Evolutionary conservation across 1,140 invertebrate genomes (phyloP).

Genomic region (Eupristina koningsbergeri): DNA sequence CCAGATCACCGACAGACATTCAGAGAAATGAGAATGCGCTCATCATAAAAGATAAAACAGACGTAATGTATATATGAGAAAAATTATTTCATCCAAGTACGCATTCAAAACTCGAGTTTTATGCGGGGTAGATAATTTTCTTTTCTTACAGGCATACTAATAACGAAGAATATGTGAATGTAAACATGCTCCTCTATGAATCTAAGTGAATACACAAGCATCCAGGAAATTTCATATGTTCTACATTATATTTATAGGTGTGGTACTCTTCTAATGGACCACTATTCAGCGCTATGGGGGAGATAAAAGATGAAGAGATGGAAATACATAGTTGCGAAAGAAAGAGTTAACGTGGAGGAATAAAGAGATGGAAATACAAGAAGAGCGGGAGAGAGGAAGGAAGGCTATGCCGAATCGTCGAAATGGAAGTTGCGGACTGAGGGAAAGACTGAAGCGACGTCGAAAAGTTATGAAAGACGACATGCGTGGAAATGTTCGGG

Average conservation of each 20-base stretch:
- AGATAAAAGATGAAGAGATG: background rate
- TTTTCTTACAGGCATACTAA: too few relatives aligned
- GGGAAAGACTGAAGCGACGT: slow-evolving; percentile 21
- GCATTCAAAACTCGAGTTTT: too few relatives aligned
- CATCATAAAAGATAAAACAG: background rate
- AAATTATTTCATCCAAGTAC: too few relatives aligned
- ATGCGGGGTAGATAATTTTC: too few relatives aligned
- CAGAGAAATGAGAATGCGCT: background rate
- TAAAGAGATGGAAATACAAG: background rate
- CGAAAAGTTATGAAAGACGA: slow-evolving; percentile 42
- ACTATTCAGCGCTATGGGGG: background rate
- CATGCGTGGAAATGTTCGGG: slow-evolving; percentile 20
- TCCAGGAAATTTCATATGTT: background rate
- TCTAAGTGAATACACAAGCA: background rate
- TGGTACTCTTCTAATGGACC: background rate
- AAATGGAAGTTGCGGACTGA: slow-evolving; percentile 20
- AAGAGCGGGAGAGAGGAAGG: background rate
- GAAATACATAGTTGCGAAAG: background rate
- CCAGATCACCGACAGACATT: background rate
- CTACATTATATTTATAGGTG: background rate
- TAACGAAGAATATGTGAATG: background rate
- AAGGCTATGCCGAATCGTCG: background rate
- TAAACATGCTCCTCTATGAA: background rate
- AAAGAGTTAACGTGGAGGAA: background rate
- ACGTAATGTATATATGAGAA: too few relatives aligned